phyloP scores from a whole-genome alignment of 2,888 invertebrate species.

The Calliphora vomitoria region DNA sequence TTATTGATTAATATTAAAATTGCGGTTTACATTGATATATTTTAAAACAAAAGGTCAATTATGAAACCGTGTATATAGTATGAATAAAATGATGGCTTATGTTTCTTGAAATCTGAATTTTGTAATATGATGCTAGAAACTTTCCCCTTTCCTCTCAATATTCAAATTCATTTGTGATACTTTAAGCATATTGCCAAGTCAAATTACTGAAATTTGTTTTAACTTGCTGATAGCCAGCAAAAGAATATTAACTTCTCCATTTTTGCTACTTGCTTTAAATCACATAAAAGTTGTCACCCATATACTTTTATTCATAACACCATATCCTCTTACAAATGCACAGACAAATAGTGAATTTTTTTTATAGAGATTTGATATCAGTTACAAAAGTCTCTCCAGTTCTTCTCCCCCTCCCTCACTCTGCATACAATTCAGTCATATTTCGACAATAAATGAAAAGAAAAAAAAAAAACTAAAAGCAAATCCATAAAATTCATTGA shows the following conservation, averaged over 20 bases:
- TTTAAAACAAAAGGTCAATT: no score
- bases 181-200: neutral
- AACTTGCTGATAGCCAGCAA: slow-evolving; percentile 7
- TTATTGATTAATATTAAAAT: no score
- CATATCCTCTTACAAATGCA: slow-evolving; percentile 26
- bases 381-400: neutral
- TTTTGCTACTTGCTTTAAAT: neutral
- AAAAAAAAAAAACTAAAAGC: neutral
- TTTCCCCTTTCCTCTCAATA: no score
- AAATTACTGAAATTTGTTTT: slow-evolving; percentile 1
- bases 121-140: no score
- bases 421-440: neutral
- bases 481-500: slow-evolving; percentile 65
- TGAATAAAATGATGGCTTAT: no score
- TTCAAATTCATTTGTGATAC: no score
- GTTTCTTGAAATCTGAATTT: no score
- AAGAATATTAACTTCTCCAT: neutral
- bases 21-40: no score
- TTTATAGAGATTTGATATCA: slow-evolving; percentile 59
- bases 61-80: no score
- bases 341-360: slow-evolving; percentile 56
- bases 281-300: slow-evolving; percentile 5
- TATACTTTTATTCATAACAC: slow-evolving; percentile 28
- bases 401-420: neutral
- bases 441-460: neutral